Evolutionary conservation across 2,797 vertebrate species (phyloP).

Genomic region (Tenualosa ilisha): DNA sequence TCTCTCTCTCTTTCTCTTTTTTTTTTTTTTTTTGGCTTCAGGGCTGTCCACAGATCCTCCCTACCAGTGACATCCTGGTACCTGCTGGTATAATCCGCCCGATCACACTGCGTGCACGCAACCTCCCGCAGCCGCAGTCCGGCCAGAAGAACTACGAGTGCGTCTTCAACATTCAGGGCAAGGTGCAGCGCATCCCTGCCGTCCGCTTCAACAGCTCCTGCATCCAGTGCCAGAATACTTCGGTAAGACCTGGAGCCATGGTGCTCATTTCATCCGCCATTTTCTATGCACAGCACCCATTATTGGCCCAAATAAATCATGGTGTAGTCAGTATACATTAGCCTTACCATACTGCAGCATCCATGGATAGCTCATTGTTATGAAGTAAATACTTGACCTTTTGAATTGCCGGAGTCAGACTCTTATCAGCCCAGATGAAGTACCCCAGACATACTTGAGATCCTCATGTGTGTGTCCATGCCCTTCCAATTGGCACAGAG

Average conservation of each 20-base stretch:
- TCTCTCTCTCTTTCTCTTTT: neutral
- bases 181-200: conserved; percentile 81
- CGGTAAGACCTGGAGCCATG: conserved; percentile 63
- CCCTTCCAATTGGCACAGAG: neutral
- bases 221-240: conserved; percentile 90
- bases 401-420: neutral
- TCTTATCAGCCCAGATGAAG: neutral
- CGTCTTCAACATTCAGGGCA: conserved; percentile 83
- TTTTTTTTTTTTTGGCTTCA: conserved; percentile 56
- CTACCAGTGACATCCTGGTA: conserved; percentile 83
- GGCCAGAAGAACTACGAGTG: conserved; percentile 93
- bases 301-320: neutral
- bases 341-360: neutral
- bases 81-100: conserved; percentile 84
- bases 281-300: neutral
- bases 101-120: conserved; percentile 85
- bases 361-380: neutral
- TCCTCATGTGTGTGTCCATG: neutral
- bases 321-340: neutral
- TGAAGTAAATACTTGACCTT: conserved; percentile 8
- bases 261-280: neutral
- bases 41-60: conserved; percentile 89
- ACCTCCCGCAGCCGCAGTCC: conserved; percentile 88
- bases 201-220: conserved; percentile 91
- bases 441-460: neutral